Conservation (phyloP, 1,140 invertebrate species). For the Trachelipus rathkii region DNA sequence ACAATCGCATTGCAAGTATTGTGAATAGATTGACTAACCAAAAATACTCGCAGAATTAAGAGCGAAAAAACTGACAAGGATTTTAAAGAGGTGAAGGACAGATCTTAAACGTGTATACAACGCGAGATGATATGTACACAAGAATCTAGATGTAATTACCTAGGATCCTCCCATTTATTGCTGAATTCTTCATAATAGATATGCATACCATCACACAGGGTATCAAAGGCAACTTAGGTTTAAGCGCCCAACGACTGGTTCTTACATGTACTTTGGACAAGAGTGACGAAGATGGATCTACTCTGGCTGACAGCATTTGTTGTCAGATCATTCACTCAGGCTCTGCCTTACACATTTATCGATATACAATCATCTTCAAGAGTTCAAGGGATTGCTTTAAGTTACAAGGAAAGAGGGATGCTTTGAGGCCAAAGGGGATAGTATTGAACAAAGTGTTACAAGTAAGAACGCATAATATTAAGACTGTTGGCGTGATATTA, state of each 20-base stretch:
- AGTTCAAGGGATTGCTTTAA: constrained; percentile 52
- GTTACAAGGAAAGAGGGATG: constrained; percentile 31
- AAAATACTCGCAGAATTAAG: constrained; percentile 62
- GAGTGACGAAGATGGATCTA: constrained; percentile 62
- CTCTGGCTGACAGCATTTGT: constrained; percentile 79
- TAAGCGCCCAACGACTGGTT: constrained; percentile 66
- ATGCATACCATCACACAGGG: constrained; percentile 51
- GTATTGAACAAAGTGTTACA: constrained; percentile 37
- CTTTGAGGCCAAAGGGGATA: constrained; percentile 34
- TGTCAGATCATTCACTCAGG: constrained; percentile 65
- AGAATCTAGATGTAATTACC: too few species aligned
- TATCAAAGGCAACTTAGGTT: constrained; percentile 69
- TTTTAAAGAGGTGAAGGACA: constrained; percentile 82
- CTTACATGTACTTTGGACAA: constrained; percentile 78
- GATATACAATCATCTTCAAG: constrained; percentile 55
- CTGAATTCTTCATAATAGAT: too few species aligned
- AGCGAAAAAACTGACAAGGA: constrained; percentile 65
- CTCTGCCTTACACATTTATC: constrained; percentile 61
- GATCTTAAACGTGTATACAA: too few species aligned
- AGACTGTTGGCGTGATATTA: too few species aligned
- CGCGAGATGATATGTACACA: too few species aligned
- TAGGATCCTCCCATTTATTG: too few species aligned
- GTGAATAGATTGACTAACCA: constrained; percentile 61
- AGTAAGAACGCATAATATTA: constrained; percentile 1
- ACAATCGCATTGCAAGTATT: constrained; percentile 76